A percentile compares a stretch with the other conserved stretches of the same genome.
Evolutionary conservation across 2,113 vertebrate genomes (phyloP).

Genomic region (Tamias sibiricus): DNA sequence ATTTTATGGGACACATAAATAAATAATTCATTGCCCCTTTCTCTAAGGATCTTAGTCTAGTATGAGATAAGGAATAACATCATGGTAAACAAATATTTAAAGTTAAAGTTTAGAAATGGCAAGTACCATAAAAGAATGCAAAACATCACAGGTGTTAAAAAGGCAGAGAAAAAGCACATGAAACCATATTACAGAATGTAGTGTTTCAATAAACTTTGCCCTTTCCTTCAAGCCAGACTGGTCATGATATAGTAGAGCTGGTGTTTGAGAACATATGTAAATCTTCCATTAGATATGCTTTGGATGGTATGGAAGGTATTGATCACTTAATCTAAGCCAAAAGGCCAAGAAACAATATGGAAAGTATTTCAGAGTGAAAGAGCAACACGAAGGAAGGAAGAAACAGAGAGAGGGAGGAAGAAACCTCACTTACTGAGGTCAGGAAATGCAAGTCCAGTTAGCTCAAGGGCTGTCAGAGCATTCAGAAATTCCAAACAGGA

Average conservation of each 20-base stretch:
- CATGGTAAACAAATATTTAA: background rate
- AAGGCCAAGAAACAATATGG: background rate
- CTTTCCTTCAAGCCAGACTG: background rate
- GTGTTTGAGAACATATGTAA: background rate
- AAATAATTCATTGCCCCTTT: background rate
- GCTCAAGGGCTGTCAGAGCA: background rate
- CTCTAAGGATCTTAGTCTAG: background rate
- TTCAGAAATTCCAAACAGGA: background rate
- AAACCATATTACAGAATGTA: background rate
- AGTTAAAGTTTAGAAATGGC: background rate
- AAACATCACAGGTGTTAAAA: background rate
- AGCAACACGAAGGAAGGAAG: background rate
- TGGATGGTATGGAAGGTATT: background rate
- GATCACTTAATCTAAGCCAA: background rate
- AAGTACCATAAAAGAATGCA: background rate
- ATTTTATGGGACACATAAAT: background rate
- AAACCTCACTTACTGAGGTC: background rate
- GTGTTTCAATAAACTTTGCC: background rate
- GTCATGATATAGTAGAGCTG: background rate
- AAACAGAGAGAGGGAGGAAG: background rate
- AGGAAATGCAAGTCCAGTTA: background rate
- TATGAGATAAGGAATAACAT: background rate
- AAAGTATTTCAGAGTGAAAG: constrained; percentile 35
- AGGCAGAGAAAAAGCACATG: background rate
- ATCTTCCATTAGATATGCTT: background rate